phyloP scores from a whole-genome alignment of 2,113 vertebrate genomes.

The Burhinus oedicnemus region DNA sequence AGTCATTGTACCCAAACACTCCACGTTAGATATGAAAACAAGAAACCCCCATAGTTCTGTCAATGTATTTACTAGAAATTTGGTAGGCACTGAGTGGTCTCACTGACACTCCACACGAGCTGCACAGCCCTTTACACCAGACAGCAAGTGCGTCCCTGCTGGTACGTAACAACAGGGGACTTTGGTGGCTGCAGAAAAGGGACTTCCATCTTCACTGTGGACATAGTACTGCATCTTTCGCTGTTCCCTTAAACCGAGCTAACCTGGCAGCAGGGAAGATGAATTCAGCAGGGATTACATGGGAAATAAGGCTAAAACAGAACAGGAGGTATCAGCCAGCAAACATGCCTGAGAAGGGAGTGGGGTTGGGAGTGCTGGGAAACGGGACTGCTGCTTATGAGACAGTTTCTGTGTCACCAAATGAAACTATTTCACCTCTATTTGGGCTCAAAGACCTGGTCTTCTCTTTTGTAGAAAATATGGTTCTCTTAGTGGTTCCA shows the following conservation, averaged over 20 bases:
- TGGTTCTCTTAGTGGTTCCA: background rate
- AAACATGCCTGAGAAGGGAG: background rate
- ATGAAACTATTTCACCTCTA: background rate
- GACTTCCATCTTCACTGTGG: background rate
- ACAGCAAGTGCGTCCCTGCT: background rate
- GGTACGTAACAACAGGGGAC: too few species aligned
- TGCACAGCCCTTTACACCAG: background rate
- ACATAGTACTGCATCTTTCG: background rate
- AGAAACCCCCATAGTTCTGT: background rate
- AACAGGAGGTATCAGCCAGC: background rate
- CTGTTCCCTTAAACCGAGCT: background rate
- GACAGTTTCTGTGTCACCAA: background rate
- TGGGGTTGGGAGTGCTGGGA: background rate
- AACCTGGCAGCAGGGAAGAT: background rate
- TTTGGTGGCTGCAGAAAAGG: background rate
- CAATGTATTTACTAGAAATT: background rate
- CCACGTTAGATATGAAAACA: background rate
- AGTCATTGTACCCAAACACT: background rate
- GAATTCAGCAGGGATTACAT: background rate
- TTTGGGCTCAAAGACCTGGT: background rate
- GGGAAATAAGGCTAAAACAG: background rate
- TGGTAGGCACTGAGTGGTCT: background rate
- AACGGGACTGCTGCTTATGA: background rate
- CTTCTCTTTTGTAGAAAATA: background rate
- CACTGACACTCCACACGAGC: accelerated